These are phyloP conservation scores for Alosa sapidissima DNA, from an alignment of 2,797 vertebrate genomes.

Conservation along the genomic window DNA sequence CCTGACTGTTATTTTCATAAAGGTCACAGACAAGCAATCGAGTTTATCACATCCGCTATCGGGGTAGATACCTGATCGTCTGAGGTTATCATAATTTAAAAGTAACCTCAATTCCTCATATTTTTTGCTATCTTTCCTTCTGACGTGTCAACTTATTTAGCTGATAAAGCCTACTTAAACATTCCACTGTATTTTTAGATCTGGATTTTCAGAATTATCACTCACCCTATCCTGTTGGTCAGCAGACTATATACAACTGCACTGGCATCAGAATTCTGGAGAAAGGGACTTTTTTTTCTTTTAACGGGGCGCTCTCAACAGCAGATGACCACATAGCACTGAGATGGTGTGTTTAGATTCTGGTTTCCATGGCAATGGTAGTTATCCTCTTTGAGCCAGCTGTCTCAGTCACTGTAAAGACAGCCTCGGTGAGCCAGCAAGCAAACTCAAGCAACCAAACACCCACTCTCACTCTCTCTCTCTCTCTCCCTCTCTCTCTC, in stretches of 20 bases:
- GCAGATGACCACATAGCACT: constrained; percentile 38
- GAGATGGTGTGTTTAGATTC: constrained; percentile 34
- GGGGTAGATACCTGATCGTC: neutral
- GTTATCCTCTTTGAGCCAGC: constrained; percentile 16
- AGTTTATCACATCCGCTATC: neutral
- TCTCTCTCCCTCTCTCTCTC: neutral
- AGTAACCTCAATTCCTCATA: neutral
- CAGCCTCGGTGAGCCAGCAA: neutral
- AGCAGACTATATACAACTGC: neutral
- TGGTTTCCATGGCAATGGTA: constrained; percentile 32
- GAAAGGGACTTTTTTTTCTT: neutral
- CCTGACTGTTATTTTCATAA: neutral
- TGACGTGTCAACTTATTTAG: neutral
- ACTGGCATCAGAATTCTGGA: neutral
- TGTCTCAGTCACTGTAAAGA: neutral
- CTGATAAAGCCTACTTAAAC: neutral
- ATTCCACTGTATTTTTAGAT: neutral
- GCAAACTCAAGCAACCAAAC: constrained; percentile 18
- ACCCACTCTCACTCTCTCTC: neutral
- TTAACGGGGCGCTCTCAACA: neutral
- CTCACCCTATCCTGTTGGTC: neutral
- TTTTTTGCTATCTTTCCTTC: neutral
- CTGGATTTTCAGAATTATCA: neutral
- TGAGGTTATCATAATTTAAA: neutral
- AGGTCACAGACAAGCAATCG: neutral